These are phyloP conservation scores for Thelaira solivaga DNA, from an alignment of 2,888 invertebrate genomes.

Conservation along the genomic window DNA sequence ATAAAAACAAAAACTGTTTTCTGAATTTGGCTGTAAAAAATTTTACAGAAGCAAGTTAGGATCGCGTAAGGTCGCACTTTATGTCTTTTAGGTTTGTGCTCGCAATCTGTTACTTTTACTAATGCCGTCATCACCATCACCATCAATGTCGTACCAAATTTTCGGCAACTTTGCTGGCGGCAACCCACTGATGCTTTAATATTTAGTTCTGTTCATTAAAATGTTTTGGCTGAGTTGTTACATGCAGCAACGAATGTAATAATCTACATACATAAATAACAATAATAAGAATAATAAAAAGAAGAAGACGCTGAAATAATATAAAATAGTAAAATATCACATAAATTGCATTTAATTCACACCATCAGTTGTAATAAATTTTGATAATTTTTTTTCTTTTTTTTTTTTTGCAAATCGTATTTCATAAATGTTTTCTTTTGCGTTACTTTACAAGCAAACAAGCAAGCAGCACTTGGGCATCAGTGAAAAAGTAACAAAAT, in stretches of 20 bases:
- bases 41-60: too few species aligned
- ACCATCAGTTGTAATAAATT: slow-evolving; percentile 51
- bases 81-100: neutral
- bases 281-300: too few species aligned
- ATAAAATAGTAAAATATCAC: slow-evolving; percentile 33
- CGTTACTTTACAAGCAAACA: neutral
- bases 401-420: slow-evolving; percentile 51
- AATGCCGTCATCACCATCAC: neutral
- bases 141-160: slow-evolving; percentile 9
- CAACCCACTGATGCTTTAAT: slow-evolving; percentile 2
- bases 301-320: too few species aligned
- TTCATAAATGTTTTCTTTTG: slow-evolving; percentile 39
- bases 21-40: too few species aligned
- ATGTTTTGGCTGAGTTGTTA: slow-evolving; percentile 7
- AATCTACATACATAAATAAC: too few species aligned
- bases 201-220: slow-evolving; percentile 14
- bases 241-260: neutral
- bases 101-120: neutral
- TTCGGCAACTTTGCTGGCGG: slow-evolving; percentile 2
- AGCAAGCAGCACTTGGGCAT: slow-evolving; percentile 33
- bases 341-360: slow-evolving; percentile 56
- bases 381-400: too few species aligned
- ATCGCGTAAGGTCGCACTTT: too few species aligned
- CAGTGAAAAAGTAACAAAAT: slow-evolving; percentile 30
- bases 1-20: too few species aligned